These are phyloP conservation scores for Pogona vitticeps DNA, from an alignment of 2,113 vertebrate genomes.

Conservation along the genomic window DNA sequence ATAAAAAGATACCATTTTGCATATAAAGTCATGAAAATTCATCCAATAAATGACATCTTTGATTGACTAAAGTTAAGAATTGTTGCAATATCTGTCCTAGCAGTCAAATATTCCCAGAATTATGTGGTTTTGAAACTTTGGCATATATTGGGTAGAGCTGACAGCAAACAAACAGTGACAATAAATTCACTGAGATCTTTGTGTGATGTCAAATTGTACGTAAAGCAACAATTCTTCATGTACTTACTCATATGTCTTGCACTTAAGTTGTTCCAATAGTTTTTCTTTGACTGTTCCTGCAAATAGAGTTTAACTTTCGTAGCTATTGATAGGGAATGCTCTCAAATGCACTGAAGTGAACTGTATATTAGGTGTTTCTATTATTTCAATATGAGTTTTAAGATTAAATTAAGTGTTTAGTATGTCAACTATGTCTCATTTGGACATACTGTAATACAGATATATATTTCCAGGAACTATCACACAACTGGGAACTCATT, in stretches of 20 bases:
- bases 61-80: conserved; percentile 12
- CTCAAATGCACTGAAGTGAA: background rate
- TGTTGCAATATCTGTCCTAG: background rate
- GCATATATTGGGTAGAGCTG: conserved; percentile 1
- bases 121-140: conserved; percentile 36
- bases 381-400: background rate
- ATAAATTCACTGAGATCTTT: conserved; percentile 33
- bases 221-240: background rate
- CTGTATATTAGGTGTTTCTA: background rate
- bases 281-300: background rate
- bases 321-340: background rate
- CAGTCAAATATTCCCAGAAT: conserved; percentile 24
- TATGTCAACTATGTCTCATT: background rate
- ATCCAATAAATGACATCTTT: background rate
- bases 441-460: background rate
- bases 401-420: background rate
- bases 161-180: conserved; percentile 28
- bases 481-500: background rate
- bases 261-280: too few relatives aligned
- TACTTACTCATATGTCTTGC: background rate
- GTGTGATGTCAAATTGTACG: conserved; percentile 13
- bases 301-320: background rate
- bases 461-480: background rate
- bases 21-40: background rate
- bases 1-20: background rate